Base-by-base conservation (phyloP, 2,888 invertebrate species). In the Dicyrtomina minuta region DNA sequence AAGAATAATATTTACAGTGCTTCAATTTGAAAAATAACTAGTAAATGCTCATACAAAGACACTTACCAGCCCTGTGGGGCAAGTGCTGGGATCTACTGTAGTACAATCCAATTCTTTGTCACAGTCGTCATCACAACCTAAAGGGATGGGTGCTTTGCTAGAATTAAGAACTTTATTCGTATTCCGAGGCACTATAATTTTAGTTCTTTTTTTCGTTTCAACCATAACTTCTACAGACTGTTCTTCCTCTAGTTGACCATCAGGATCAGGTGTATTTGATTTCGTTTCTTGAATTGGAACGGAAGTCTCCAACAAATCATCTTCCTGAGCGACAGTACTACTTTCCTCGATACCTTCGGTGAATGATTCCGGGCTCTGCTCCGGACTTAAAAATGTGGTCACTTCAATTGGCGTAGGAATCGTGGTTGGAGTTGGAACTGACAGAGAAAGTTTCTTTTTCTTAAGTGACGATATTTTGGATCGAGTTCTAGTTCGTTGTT, bases 21-120 rank as follows among this genome's bases (percentile, higher is more conserved):
- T 12, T n/a, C 12, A 51, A 20, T 20, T 51, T 20, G 2, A 5
- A 51, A n/a, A 22, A 51, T 20, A 20, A 20, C 12, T 49, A 44
- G 12, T 41, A 22, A 44, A 5, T 15, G 39, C 2, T 27, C 2
- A 27, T 6, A 15, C 26, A 15, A 24, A 24, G 2, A 51, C 22
- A 22, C 69, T 64, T 70, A 78, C 78, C 60, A 76, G 33, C 68
- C 77, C 78, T 15, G 70, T 72, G 8, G 75, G 70, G 56, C 78
- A 78, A 44, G 53, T 71, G 15, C 26, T 64, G 17, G 70, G 69
- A 1, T 69, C 46, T 1, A 58, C 17, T 20, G 59, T 66, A 17
- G 68, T 33, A 44, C 78, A 78, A 0, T 75, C 69, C 1, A 33
- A 33, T 71, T 64, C 67, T 49, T 51, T 49, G 46, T 75, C 73